A percentile compares a stretch with the other conserved stretches of the same genome.
phyloP scores from a whole-genome alignment of 2,888 invertebrate genomes.

The Rhaphigaster nebulosa region DNA sequence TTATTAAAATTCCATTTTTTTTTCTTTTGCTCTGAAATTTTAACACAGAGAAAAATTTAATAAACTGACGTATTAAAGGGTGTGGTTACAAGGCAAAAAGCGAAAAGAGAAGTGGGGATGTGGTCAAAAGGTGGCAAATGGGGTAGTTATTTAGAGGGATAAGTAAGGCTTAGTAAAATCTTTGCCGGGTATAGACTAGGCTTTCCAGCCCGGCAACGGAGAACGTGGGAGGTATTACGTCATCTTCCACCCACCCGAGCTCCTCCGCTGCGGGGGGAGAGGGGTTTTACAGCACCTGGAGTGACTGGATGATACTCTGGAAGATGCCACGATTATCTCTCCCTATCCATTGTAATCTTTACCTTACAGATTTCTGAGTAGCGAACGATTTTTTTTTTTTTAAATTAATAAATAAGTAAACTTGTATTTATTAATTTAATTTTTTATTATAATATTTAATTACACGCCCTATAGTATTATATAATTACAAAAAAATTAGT shows the following conservation, averaged over 20 bases:
- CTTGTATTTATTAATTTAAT: no score
- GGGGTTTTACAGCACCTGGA: not conserved
- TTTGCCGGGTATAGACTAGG: constrained; percentile 4
- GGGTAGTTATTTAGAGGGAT: constrained; percentile 33
- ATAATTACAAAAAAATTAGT: no score
- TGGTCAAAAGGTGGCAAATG: constrained; percentile 7
- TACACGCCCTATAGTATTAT: no score
- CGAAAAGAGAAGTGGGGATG: not conserved
- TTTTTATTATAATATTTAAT: no score
- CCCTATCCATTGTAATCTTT: not conserved
- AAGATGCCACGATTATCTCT: not conserved
- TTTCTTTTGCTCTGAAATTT: not conserved
- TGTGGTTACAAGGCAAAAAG: not conserved
- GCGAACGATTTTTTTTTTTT: no score
- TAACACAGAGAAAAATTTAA: not conserved
- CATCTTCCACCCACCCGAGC: constrained; percentile 44
- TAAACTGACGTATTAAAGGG: not conserved
- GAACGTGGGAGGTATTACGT: constrained; percentile 51
- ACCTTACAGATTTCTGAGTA: not conserved
- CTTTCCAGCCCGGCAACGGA: not conserved
- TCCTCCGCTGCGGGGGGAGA: constrained; percentile 10
- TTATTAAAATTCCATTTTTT: not conserved
- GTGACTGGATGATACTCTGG: not conserved
- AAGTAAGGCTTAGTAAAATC: constrained; percentile 17
- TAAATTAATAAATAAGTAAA: no score